Evolutionary conservation across 2,113 vertebrate genomes (phyloP), one percentile per base, ranked within the genome.

Genomic region (Hucho hucho): DNA sequence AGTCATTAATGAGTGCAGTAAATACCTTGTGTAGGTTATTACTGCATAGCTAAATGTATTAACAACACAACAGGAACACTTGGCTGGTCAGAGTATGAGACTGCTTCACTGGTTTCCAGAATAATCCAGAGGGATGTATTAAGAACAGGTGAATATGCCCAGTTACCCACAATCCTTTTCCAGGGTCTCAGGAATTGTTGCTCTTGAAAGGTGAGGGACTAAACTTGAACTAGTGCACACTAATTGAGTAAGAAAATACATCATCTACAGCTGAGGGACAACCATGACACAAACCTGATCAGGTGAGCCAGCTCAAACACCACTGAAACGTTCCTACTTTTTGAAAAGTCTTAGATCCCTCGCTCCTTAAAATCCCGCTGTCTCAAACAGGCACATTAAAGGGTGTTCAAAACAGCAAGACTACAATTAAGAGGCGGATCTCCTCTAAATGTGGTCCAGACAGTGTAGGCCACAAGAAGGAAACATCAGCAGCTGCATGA

Each of bases 1-100:
- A 91, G 89, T 91, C 91, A 93, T 93, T 93, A 93, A 90, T 91
- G 83, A 66, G 75, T 64, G 84, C 85, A 87, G 83, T 91, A 92
- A 93, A 93, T 91, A 89, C 87, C 87, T 86, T 68, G 24, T 84
- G 80, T 90, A 85, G 85, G 82, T 85, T 86, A 89, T 87, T 89
- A 88, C 81, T 84, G 83, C 82, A 88, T 79, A 73, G 76, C 84
- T 79, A 86, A 90, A 85, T 83, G 79, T 78, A 85, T 76, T 70
- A 79, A 83, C 32, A 88, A 87, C 84, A 88, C 86, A 89, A 90
- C 81, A 86, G 79, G 75, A 81, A 75, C 71, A 85, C 87, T 53
- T 84, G 78, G 81, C 86, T 85, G 74, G 73, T 68, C 18, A 70
- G 77, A 6, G 85, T 79, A 82, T 85, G 76, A 67, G 81, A 58